Conservation (phyloP, 2,113 vertebrate genomes). For the Oreochromis tanganicae region DNA sequence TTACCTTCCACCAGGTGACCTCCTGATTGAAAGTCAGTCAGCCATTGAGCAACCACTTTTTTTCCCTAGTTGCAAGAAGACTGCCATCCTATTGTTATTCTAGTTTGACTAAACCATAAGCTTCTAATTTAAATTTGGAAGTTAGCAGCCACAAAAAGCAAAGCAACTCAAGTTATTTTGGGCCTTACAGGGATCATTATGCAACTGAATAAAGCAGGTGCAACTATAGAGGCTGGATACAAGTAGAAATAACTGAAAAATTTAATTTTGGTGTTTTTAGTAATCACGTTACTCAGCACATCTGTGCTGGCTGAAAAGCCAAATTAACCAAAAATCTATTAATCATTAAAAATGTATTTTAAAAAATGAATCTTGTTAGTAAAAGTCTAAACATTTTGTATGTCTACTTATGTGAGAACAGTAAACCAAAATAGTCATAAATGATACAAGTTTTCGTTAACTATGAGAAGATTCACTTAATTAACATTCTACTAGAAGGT, state of each 20-base stretch:
- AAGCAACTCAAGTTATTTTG: neutral
- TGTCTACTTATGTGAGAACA: accelerated
- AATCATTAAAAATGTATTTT: neutral
- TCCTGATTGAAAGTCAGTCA: neutral
- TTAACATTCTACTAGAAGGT: neutral
- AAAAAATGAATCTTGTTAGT: neutral
- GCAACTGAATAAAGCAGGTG: neutral
- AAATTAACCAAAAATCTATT: neutral
- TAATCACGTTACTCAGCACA: accelerated
- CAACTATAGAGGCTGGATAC: neutral
- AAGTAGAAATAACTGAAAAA: neutral
- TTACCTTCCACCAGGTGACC: neutral
- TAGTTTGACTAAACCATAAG: neutral
- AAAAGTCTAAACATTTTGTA: neutral
- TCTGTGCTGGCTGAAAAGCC: neutral
- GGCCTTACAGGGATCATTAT: neutral
- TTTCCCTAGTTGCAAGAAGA: neutral
- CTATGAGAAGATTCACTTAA: neutral
- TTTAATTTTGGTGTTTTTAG: neutral
- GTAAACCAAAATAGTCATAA: neutral
- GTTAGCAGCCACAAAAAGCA: neutral
- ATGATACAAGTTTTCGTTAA: neutral
- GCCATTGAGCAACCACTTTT: neutral
- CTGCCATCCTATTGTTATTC: neutral
- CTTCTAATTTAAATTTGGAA: neutral